Percentiles rank a stretch among this genome's conserved stretches.
Evolutionary conservation across 2,113 vertebrate genomes (phyloP).

Genomic region (Pagrus major): DNA sequence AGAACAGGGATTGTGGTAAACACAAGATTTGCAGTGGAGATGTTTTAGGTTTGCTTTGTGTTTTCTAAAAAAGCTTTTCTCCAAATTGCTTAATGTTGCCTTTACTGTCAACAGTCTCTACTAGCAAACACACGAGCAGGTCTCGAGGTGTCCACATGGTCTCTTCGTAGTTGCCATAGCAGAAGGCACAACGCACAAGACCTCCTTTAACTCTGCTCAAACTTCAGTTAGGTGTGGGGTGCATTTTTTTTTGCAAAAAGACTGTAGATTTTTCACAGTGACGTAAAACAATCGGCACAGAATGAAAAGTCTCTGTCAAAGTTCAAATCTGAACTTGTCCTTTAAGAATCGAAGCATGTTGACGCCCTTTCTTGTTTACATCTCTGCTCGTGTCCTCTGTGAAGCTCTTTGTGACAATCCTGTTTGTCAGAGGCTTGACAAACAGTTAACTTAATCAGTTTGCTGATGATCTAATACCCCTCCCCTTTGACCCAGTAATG

Average conservation of each 20-base stretch:
- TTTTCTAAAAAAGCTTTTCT: neutral
- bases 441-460: slow-evolving; percentile 72
- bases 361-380: neutral
- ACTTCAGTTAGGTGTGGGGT: too few relatives aligned
- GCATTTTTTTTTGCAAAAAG: too few relatives aligned
- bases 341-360: neutral
- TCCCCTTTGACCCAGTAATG: slow-evolving; percentile 61
- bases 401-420: slow-evolving; percentile 5
- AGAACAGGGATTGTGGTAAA: neutral
- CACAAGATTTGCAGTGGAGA: neutral
- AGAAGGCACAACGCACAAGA: too few relatives aligned
- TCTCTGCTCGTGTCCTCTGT: slow-evolving; percentile 9
- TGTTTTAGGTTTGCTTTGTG: too few relatives aligned
- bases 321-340: neutral
- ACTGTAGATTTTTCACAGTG: too few relatives aligned
- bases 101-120: neutral
- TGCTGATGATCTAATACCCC: slow-evolving; percentile 56
- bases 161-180: neutral
- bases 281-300: too few relatives aligned
- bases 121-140: neutral
- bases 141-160: neutral
- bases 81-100: neutral
- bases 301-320: too few relatives aligned
- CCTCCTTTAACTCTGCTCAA: too few relatives aligned
- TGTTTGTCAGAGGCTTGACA: slow-evolving; percentile 52